Evolutionary conservation across 1,140 invertebrate species (phyloP).

Genomic region (Tetragonula clypearis): DNA sequence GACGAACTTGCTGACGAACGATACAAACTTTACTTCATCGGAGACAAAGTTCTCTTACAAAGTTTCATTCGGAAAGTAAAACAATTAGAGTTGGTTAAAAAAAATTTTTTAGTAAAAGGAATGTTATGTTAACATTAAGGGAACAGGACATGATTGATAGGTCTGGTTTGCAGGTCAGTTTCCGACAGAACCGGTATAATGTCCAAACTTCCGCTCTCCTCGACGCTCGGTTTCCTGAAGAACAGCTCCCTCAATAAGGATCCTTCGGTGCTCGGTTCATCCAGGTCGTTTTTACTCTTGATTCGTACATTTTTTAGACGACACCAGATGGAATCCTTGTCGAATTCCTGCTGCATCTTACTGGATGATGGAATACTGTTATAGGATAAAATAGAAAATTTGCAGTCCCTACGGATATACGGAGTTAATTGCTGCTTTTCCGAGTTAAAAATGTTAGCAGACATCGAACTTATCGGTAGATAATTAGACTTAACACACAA

Average conservation of each 20-base stretch:
- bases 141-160: neutral
- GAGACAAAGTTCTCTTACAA: too few species aligned
- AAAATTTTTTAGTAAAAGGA: neutral
- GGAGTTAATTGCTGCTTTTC: too few species aligned
- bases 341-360: neutral
- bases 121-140: neutral
- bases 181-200: constrained; percentile 38
- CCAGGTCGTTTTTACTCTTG: constrained; percentile 68
- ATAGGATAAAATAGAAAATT: neutral
- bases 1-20: too few species aligned
- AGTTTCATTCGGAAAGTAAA: neutral
- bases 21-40: too few species aligned
- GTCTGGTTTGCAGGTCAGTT: neutral
- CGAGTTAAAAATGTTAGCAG: too few species aligned
- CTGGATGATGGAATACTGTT: neutral
- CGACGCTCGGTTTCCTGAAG: constrained; percentile 63
- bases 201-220: constrained; percentile 56
- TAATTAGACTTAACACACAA: too few species aligned
- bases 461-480: too few species aligned
- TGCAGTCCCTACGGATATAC: too few species aligned
- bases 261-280: constrained; percentile 63
- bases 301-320: constrained; percentile 21
- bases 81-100: neutral
- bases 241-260: constrained; percentile 68
- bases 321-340: constrained; percentile 20